phyloP scores from a whole-genome alignment of 1,140 invertebrate genomes.

The Araneus ventricosus region DNA sequence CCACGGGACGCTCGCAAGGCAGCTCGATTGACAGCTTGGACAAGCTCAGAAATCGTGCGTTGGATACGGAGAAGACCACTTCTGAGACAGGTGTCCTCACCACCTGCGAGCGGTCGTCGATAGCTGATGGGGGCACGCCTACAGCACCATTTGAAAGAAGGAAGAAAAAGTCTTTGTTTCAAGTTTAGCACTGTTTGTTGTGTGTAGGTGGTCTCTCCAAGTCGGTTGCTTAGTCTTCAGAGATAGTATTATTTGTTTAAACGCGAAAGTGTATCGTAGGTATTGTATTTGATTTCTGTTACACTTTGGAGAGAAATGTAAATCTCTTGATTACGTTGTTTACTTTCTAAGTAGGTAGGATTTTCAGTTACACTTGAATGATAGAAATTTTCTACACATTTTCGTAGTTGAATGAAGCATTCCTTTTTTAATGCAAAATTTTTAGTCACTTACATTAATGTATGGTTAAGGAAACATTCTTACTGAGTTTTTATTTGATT shows the following conservation, averaged over 20 bases:
- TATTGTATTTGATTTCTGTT: conserved; percentile 2
- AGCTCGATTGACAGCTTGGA: conserved; percentile 38
- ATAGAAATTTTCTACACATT: too few species aligned
- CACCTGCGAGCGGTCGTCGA: not conserved
- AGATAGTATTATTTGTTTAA: conserved; percentile 11
- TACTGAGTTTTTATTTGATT: too few species aligned
- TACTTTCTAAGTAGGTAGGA: not conserved
- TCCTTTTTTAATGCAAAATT: too few species aligned
- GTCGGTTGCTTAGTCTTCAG: not conserved
- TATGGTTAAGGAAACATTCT: too few species aligned
- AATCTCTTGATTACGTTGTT: not conserved
- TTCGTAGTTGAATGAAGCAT: too few species aligned
- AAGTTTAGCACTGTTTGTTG: not conserved
- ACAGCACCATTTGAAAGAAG: not conserved
- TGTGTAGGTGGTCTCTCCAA: not conserved
- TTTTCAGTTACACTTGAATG: too few species aligned
- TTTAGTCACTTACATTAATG: too few species aligned
- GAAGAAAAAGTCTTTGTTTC: conserved; percentile 15
- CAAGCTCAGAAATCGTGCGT: not conserved
- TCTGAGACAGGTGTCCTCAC: conserved; percentile 55
- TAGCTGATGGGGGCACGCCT: not conserved
- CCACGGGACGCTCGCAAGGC: conserved; percentile 43
- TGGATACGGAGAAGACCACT: conserved; percentile 38
- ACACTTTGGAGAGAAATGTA: not conserved
- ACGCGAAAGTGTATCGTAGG: not conserved